Percentiles rank a stretch among this genome's conserved stretches.
These are phyloP conservation scores for Azorinus chamasolen DNA, from an alignment of 2,888 invertebrate genomes.

Conservation along the genomic window DNA sequence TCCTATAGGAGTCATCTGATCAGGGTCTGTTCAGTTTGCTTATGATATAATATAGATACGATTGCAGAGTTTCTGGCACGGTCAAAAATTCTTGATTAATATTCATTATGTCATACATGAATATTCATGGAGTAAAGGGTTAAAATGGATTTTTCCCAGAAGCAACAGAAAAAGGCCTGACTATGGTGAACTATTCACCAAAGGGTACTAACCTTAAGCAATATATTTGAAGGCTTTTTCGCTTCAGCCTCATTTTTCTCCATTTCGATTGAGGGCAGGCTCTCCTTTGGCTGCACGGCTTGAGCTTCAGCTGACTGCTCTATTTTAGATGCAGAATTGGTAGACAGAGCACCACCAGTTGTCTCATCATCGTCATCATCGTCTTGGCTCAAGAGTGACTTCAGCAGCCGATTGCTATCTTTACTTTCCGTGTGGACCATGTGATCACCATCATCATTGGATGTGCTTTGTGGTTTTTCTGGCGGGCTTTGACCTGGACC, in stretches of 20 bases:
- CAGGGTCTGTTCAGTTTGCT: no score
- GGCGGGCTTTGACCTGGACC: slow-evolving; percentile 81
- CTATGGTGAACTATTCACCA: no score
- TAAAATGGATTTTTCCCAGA: no score
- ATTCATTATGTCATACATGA: no score
- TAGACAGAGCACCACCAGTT: not conserved
- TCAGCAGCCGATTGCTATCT: slow-evolving; percentile 82
- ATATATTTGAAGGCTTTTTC: slow-evolving; percentile 77
- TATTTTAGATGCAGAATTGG: slow-evolving; percentile 3
- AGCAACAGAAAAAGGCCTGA: no score
- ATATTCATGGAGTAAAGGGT: no score
- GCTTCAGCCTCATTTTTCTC: slow-evolving; percentile 84
- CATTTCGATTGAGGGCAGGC: slow-evolving; percentile 78
- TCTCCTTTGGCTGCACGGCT: slow-evolving; percentile 29
- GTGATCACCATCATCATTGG: slow-evolving; percentile 78
- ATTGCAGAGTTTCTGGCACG: no score
- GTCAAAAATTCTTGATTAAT: no score
- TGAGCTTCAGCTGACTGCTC: slow-evolving; percentile 44
- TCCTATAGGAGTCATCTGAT: no score
- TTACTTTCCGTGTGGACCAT: slow-evolving; percentile 44
- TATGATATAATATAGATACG: no score
- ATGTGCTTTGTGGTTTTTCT: slow-evolving; percentile 84
- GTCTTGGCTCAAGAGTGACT: slow-evolving; percentile 90
- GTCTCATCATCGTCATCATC: slow-evolving; percentile 88
- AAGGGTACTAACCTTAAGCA: slow-evolving; percentile 81